These are phyloP conservation scores for Ophthalmotilapia sp. DNA, from an alignment of 2,113 vertebrate species.

Conservation along the genomic window DNA sequence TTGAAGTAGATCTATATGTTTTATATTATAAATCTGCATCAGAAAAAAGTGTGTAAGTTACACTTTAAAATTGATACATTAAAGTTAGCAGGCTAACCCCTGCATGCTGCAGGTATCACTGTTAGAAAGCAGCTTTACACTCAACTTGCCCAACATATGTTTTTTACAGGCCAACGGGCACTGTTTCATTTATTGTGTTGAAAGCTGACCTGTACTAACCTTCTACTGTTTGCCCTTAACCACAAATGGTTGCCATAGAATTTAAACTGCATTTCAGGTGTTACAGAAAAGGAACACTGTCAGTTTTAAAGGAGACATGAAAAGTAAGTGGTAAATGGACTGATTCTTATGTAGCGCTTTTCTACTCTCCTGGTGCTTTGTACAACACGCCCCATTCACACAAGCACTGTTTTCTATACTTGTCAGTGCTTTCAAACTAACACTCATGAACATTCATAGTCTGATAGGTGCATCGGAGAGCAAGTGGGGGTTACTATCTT, in stretches of 20 bases:
- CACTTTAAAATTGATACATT: background rate
- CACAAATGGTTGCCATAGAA: no score
- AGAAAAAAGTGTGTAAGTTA: background rate
- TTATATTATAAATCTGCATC: background rate
- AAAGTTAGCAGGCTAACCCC: background rate
- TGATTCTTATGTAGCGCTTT: background rate
- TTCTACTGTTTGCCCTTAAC: background rate
- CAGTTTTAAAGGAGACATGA: background rate
- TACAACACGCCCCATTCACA: background rate
- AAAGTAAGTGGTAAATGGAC: background rate
- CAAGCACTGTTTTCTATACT: background rate
- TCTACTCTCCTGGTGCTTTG: background rate
- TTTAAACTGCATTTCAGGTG: background rate
- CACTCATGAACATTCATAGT: background rate
- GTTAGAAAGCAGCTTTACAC: background rate
- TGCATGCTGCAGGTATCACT: background rate
- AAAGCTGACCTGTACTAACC: background rate
- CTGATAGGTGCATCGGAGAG: background rate
- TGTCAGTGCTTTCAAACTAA: background rate
- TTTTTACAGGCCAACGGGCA: background rate
- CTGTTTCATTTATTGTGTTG: background rate
- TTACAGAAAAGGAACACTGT: background rate
- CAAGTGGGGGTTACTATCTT: background rate
- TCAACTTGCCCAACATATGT: background rate
- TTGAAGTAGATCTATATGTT: background rate